phyloP scores from a whole-genome alignment of 1,140 invertebrate species.

The Atta colombica region DNA sequence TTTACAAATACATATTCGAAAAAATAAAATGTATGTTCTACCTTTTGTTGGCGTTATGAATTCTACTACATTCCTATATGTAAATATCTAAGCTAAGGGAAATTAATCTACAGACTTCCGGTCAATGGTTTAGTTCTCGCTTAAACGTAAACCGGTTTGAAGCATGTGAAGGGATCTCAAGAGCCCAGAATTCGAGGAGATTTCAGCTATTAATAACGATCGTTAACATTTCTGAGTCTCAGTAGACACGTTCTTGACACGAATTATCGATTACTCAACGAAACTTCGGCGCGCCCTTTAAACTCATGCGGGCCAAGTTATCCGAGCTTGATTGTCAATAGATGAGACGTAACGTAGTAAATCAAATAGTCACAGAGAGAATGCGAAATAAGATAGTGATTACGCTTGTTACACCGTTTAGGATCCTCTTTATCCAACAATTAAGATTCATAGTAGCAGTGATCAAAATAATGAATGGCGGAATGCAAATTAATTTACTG shows the following conservation, averaged over 20 bases:
- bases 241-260: constrained; percentile 58
- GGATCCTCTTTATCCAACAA: constrained; percentile 34
- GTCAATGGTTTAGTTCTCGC: neutral
- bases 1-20: too few species aligned
- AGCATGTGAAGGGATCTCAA: constrained; percentile 7
- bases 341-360: constrained; percentile 19
- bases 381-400: constrained; percentile 45
- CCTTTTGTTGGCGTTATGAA: neutral
- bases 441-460: constrained; percentile 20
- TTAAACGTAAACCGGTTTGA: constrained; percentile 8
- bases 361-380: constrained; percentile 50
- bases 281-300: constrained; percentile 68
- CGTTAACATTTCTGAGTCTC: constrained; percentile 32
- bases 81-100: neutral
- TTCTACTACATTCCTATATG: neutral
- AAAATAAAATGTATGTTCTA: too few species aligned
- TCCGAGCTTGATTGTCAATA: constrained; percentile 62
- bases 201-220: constrained; percentile 38
- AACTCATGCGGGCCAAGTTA: constrained; percentile 29
- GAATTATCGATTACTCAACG: constrained; percentile 72
- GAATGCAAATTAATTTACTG: constrained; percentile 31
- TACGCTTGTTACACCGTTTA: neutral
- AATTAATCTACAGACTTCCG: constrained; percentile 28
- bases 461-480: constrained; percentile 9
- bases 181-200: constrained; percentile 8